Percentiles rank a stretch among this genome's conserved stretches.
Evolutionary conservation across 2,888 invertebrate genomes (phyloP).

Genomic region (Griposia aprilina): DNA sequence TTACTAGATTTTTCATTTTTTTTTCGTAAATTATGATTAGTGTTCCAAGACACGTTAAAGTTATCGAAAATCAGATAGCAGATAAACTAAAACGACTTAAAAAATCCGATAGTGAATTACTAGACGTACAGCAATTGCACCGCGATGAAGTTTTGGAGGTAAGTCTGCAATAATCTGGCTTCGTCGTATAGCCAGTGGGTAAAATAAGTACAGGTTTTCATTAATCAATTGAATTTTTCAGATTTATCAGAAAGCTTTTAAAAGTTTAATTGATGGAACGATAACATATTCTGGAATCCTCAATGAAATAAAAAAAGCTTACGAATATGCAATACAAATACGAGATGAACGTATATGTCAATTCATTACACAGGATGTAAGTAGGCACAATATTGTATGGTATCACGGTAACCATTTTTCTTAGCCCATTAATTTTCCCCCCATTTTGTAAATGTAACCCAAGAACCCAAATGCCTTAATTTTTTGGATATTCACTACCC

Average conservation of each 20-base stretch:
- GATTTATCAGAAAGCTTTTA: constrained; percentile 84
- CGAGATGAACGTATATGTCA: constrained; percentile 84
- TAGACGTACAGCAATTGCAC: constrained; percentile 79
- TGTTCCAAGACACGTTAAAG: constrained; percentile 80
- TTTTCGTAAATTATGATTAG: constrained; percentile 58
- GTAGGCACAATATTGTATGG: constrained; percentile 61
- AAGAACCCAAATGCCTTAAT: background rate
- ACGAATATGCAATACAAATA: constrained; percentile 81
- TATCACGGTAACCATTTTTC: background rate
- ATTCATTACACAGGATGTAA: constrained; percentile 84
- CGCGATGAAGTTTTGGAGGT: constrained; percentile 81
- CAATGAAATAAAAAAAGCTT: constrained; percentile 81
- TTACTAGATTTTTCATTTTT: background rate
- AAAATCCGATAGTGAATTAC: constrained; percentile 74
- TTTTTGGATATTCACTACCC: background rate
- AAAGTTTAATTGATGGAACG: constrained; percentile 77
- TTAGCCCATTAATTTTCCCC: background rate
- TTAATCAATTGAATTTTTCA: constrained; percentile 64
- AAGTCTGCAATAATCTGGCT: constrained; percentile 17
- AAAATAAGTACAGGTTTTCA: background rate
- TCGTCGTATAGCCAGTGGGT: background rate
- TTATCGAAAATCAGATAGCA: constrained; percentile 75
- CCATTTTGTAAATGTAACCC: no score
- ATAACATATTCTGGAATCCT: constrained; percentile 82
- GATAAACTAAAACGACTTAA: constrained; percentile 76